Evolutionary conservation across 2,888 invertebrate species (phyloP), one percentile per base, ranked within the genome.

Genomic region (Apamea anceps): DNA sequence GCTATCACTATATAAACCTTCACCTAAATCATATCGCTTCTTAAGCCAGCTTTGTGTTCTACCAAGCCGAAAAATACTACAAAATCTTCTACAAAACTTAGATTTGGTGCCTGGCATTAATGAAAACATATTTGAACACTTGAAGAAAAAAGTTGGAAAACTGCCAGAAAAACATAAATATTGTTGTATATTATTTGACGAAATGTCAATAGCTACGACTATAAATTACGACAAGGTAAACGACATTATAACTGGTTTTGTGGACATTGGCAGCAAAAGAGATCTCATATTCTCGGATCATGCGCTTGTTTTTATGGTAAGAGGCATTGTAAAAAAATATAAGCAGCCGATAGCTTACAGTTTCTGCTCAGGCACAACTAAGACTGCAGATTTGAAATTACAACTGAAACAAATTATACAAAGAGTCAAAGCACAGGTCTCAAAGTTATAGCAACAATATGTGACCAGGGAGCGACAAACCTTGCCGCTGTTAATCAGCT

Each of bases 281-380:
- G 8, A 62, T 0, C 13, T 8, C 0, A 42, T 72, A 62, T 75
- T 75, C 2, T 7, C 54, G 6, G 68, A 57, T 54, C 54, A 68
- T 28, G 75, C 42, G n/a, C 68, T 75, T 42, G 75, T 75, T 5
- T 57, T 75, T 37, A 75, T 77, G 62, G 2, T 72, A 12, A 73
- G 65, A 73, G 76, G 80, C 2, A 67, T 81, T 10, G 28, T 65
- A 0, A 72, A 79, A 67, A 75, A 72, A 72, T 81, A 76, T 42
- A 82, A 82, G 15, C 82, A 82, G 67, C 76, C 79, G 18, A n/a
- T 79, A 42, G 60, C 65, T 0, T 80, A 77, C 12, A 80, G 45
- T 54, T 81, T 79, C 65, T 72, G 75, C 28, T 51, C 67, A 7
- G 63, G 72, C 0, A 37, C 45, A 25, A 81, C 72, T 10, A 72